A percentile compares a stretch with the other conserved stretches of the same genome.
Evolutionary conservation across 2,888 invertebrate species (phyloP).

Genomic region (Silvanus unidentatus): DNA sequence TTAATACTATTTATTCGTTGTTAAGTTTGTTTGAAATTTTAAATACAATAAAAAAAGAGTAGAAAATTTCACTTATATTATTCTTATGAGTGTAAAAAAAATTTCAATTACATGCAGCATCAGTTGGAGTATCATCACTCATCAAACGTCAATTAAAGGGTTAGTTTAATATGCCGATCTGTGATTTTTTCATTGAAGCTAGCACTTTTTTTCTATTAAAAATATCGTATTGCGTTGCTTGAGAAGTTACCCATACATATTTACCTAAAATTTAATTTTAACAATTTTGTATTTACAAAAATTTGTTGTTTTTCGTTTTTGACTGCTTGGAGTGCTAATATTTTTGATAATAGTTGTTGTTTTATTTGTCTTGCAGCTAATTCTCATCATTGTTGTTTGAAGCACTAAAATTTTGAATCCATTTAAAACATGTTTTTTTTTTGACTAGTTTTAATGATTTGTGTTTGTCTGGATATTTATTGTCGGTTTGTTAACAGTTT

Average conservation of each 20-base stretch:
- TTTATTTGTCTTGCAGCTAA: slow-evolving; percentile 26
- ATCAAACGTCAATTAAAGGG: slow-evolving; percentile 45
- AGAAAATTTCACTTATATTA: background rate
- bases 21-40: slow-evolving; percentile 30
- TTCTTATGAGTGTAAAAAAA: background rate
- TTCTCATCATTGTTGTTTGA: slow-evolving; percentile 5
- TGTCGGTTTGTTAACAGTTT: slow-evolving; percentile 56
- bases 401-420: background rate
- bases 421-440: slow-evolving; percentile 1
- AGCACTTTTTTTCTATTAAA: background rate
- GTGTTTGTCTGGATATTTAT: too few species aligned
- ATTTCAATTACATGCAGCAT: slow-evolving; percentile 43
- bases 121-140: slow-evolving; percentile 43
- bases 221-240: background rate
- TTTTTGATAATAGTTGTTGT: slow-evolving; percentile 24
- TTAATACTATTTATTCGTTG: slow-evolving; percentile 22
- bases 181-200: slow-evolving; percentile 20
- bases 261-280: slow-evolving; percentile 3
- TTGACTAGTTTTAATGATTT: too few species aligned
- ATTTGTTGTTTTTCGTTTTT: slow-evolving; percentile 32
- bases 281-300: slow-evolving; percentile 20
- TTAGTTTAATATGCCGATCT: slow-evolving; percentile 31
- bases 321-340: slow-evolving; percentile 49
- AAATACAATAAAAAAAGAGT: slow-evolving; percentile 14
- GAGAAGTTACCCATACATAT: background rate